Evolutionary conservation across 2,797 vertebrate genomes (phyloP), one percentile per base, ranked within the genome.

Genomic region (Sebastes trivittatus): DNA sequence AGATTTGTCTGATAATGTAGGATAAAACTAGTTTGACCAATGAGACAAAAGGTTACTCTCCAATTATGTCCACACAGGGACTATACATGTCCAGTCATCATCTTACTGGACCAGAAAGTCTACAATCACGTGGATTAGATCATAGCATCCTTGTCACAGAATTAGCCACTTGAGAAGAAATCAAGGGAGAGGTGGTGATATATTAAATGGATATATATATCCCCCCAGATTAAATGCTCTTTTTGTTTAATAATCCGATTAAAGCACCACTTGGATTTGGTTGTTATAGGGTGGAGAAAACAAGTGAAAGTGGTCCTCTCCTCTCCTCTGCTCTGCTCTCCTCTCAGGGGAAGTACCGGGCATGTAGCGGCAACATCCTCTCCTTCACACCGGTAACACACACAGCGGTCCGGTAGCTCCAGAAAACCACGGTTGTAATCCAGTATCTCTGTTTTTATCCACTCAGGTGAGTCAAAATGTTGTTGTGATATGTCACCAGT

Each of bases 261-360:
- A 77, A 52, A 52, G n/a, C 38, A 8, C 42, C 61, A 38, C 38
- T 72, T 36, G 61, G 56, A 49, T 72, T 42, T 29, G 56, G 16
- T 78, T 84, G 84, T 83, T 78, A 73, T 1, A 68, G 77, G 86
- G 83, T 80, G 92, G 86, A 71, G 78, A 68, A 80, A 89, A 87
- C 70, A 89, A 87, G 90, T 81, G 84, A 84, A 85, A 91, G 91
- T 87, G 90, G 80, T 69, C 70, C 42, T 72, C 69, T 61, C 22
- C 56, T 66, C 59, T 79, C 23, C 56, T 66, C 59, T 79, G 61
- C 58, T 20, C 80, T 89, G 60, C 71, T 70, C 75, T 74, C 56
- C 81, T 92, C 88, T 90, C 89, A 71, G 81, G 87, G 89, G 85
- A 84, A 87, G 88, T 87, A 77, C 42, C 72, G 62, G 64, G 38